Evolutionary conservation across 2,113 vertebrate genomes (phyloP), one percentile per base, ranked within the genome.

Genomic region (Dipodomys merriami): DNA sequence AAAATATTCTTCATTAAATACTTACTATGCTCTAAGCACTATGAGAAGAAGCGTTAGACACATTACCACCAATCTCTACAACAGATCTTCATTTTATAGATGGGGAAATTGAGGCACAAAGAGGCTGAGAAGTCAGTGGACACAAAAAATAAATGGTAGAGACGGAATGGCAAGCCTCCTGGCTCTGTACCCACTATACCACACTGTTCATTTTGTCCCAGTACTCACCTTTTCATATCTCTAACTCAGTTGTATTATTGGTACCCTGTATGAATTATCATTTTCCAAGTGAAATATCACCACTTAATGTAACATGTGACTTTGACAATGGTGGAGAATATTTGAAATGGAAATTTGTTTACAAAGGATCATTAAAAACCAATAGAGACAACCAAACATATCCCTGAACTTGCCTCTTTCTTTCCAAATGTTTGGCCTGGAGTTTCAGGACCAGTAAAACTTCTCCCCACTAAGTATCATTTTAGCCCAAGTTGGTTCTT

Each of bases 351-450:
- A 57, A 90, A 90, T 19, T 79, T 39, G 22, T 67, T 5, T 49
- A 4, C 46, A 46, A 83, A 22, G 19, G 57, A 44, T 88, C 62
- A 65, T 60, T 30, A 27, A 33, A 78, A 86, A 69, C 49, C 72
- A 68, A 85, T 13, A 69, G 35, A 22, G 33, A 39, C 20, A n/a
- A 65, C 78, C 53, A 46, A 12, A 29, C 35, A 5, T 64, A 39
- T 90, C 81, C 83, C 49, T 35, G 29, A 62, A 74, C 44, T 57
- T 95, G 64, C 67, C 71, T 29, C 77, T 64, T 94, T 29, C 83
- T 87, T 62, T 33, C 67, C 67, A 77, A 53, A 60, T 90, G 74
- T 95, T 96, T 86, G 85, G 39, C 83, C 73, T 72, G 44, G 53
- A 82, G 65, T 64, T 73, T 60, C 13, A 68, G 65, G 86, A 82